Evolutionary conservation across 2,113 vertebrate species (phyloP).

Genomic region (Nothocercus nigrocapillus): DNA sequence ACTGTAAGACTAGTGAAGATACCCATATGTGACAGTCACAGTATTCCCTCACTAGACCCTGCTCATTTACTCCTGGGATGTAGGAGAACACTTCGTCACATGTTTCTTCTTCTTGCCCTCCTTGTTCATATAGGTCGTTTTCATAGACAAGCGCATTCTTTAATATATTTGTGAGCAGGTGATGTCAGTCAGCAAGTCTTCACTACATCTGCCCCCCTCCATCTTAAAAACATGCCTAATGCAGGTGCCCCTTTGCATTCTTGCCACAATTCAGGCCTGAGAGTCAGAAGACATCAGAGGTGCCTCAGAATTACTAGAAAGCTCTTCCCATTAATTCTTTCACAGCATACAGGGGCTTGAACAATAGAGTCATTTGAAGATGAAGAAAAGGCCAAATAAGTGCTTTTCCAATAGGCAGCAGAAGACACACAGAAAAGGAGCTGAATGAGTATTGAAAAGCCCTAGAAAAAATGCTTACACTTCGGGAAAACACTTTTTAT

Average conservation of each 20-base stretch:
- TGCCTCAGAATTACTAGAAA: not conserved
- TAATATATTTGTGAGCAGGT: not conserved
- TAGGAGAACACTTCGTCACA: not conserved
- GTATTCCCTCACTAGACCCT: not conserved
- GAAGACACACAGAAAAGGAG: not conserved
- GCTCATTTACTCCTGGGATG: not conserved
- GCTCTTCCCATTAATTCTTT: not conserved
- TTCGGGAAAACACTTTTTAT: not conserved
- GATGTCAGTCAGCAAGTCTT: not conserved
- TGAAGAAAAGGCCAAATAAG: not conserved
- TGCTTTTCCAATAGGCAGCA: not conserved
- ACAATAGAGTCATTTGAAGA: not conserved
- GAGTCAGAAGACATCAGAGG: not conserved
- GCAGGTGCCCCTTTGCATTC: not conserved
- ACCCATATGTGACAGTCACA: not conserved
- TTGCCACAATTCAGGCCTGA: not conserved
- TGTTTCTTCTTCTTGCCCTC: not conserved
- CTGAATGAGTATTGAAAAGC: not conserved
- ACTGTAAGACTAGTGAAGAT: not conserved
- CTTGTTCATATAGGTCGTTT: not conserved
- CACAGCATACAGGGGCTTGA: not conserved
- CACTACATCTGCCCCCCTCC: not conserved
- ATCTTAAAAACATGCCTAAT: not conserved
- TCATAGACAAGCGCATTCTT: not conserved
- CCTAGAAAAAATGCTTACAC: not conserved